A percentile compares a stretch with the other conserved stretches of the same genome.
phyloP scores from a whole-genome alignment of 2,888 invertebrate genomes.

The Orchestes rusci region DNA sequence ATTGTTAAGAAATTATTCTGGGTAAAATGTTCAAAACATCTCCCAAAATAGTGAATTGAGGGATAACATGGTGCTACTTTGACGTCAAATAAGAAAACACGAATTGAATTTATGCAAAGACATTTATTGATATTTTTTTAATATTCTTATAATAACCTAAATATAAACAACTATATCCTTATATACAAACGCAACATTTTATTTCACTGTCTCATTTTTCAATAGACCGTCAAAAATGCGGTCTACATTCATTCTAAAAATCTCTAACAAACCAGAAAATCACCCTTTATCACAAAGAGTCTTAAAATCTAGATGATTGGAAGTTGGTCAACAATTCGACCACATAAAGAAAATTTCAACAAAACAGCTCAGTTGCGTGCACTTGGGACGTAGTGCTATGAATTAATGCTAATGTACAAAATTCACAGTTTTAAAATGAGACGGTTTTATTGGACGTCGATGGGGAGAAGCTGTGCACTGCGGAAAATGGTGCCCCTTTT shows the following conservation, averaged over 20 bases:
- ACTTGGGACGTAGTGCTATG: slow-evolving; percentile 4
- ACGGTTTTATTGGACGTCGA: slow-evolving; percentile 41
- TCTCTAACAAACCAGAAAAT: no score
- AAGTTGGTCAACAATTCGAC: slow-evolving; percentile 2
- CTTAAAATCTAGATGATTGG: not conserved
- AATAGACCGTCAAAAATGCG: no score
- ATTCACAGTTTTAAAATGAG: slow-evolving; percentile 25
- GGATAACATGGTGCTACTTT: no score
- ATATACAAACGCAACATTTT: slow-evolving; percentile 41
- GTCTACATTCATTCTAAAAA: no score
- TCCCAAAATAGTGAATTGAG: no score
- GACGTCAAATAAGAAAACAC: not conserved
- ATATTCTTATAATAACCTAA: slow-evolving; percentile 45
- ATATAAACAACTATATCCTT: slow-evolving; percentile 45
- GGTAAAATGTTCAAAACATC: no score
- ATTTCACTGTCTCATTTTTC: no score
- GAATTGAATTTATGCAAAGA: slow-evolving; percentile 40
- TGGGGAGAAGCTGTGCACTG: slow-evolving; percentile 41
- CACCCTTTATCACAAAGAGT: no score
- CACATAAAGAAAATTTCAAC: slow-evolving; percentile 12
- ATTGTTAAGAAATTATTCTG: no score
- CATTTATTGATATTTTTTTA: slow-evolving; percentile 45
- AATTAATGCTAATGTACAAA: slow-evolving; percentile 14
- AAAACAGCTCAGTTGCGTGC: slow-evolving; percentile 13
- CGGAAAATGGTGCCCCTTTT: slow-evolving; percentile 41